Conservation (phyloP, 2,797 vertebrate species). For the Alcedo atthis region DNA sequence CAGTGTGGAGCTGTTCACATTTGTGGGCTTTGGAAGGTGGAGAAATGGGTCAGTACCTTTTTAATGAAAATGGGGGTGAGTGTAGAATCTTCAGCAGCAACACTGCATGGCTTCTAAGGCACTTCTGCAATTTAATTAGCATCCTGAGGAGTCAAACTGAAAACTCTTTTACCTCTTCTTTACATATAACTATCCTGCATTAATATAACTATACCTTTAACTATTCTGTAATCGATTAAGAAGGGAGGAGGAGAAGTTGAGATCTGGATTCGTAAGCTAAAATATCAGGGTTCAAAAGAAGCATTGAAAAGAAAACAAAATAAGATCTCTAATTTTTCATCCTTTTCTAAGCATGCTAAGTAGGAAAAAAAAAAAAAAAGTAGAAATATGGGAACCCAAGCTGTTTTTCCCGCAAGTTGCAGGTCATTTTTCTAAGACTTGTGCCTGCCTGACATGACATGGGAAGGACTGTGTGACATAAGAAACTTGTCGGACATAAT, state of each 20-base stretch:
- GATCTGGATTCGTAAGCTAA: background rate
- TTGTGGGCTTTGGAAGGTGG: background rate
- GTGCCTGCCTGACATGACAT: slow-evolving; percentile 43
- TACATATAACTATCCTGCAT: background rate
- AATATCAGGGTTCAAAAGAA: background rate
- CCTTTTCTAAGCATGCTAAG: background rate
- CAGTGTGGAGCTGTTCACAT: background rate
- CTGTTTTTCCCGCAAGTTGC: background rate
- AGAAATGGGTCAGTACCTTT: background rate
- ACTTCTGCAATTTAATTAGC: background rate
- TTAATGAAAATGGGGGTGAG: background rate
- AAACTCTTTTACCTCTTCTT: background rate
- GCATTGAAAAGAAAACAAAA: background rate
- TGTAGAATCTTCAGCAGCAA: background rate
- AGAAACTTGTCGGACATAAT: slow-evolving; percentile 70
- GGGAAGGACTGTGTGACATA: slow-evolving; percentile 53
- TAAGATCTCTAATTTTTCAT: accelerated
- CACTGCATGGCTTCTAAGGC: background rate
- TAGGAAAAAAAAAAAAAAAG: background rate
- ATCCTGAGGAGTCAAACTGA: background rate
- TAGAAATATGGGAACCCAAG: background rate
- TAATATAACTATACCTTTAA: no score
- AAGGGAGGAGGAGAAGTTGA: background rate
- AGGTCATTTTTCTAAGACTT: slow-evolving; percentile 51
- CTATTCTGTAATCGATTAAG: background rate